Percentiles rank a stretch among this genome's conserved stretches.
Evolutionary conservation across 2,113 vertebrate species (phyloP).

Genomic region (Atrichornis clamosus): DNA sequence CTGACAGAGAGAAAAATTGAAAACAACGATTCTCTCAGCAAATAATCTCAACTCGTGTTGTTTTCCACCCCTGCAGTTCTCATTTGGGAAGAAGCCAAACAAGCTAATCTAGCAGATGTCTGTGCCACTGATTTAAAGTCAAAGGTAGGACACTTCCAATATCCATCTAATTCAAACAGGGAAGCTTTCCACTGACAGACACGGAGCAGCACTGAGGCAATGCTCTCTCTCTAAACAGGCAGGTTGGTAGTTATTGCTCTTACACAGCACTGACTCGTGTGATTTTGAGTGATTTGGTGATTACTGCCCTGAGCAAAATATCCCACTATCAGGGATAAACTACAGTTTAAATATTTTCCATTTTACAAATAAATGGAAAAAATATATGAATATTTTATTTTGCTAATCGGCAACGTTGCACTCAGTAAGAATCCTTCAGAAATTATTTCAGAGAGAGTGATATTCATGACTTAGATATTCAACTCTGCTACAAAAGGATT

Average conservation of each 20-base stretch:
- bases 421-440: background rate
- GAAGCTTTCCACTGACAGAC: background rate
- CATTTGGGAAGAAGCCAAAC: conserved; percentile 16
- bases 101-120: conserved; percentile 39
- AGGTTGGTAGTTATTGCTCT: background rate
- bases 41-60: conserved; percentile 30
- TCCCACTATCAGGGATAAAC: background rate
- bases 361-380: background rate
- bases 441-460: background rate
- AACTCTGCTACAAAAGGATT: background rate
- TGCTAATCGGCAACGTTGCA: background rate
- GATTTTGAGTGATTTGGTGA: background rate
- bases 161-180: background rate
- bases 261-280: background rate
- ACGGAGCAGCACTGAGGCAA: background rate
- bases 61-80: conserved; percentile 42
- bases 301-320: background rate
- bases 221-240: background rate
- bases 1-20: conserved; percentile 52
- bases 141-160: conserved; percentile 44
- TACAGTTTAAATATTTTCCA: background rate
- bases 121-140: conserved; percentile 29
- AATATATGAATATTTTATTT: background rate
- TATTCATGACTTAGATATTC: background rate
- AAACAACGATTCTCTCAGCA: conserved; percentile 36